Conservation (phyloP, 2,113 vertebrate species). For the Chionodraco myersi region DNA sequence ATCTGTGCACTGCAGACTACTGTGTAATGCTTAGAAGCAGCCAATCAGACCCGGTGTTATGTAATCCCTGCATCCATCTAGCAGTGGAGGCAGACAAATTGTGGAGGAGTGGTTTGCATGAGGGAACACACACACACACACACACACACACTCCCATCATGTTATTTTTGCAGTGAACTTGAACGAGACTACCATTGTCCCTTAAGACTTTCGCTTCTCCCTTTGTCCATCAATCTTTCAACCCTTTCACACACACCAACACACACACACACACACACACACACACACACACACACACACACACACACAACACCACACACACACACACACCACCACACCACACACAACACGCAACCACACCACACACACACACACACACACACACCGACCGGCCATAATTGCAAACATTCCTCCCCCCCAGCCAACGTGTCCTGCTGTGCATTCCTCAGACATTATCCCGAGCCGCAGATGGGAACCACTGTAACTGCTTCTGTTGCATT, state of each 20-base stretch:
- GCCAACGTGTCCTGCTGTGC: slow-evolving; percentile 53
- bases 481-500: slow-evolving; percentile 33
- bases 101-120: slow-evolving; percentile 32
- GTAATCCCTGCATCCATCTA: slow-evolving; percentile 70
- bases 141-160: not conserved
- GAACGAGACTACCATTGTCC: not conserved
- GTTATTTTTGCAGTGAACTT: not conserved
- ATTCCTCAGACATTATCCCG: slow-evolving; percentile 70
- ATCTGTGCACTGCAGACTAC: slow-evolving; percentile 35
- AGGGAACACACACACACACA: slow-evolving; percentile 15
- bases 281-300: not conserved
- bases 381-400: slow-evolving; percentile 52
- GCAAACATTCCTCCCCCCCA: slow-evolving; percentile 70
- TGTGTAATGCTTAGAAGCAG: slow-evolving; percentile 50
- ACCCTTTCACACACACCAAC: not conserved
- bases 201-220: not conserved
- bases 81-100: slow-evolving; percentile 32
- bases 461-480: slow-evolving; percentile 63
- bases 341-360: not conserved
- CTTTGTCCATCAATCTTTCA: not conserved
- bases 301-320: slow-evolving; percentile 23
- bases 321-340: slow-evolving; percentile 24
- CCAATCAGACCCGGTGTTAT: slow-evolving; percentile 64
- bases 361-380: slow-evolving; percentile 28
- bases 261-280: slow-evolving; percentile 14